Percentiles rank a stretch among this genome's conserved stretches.
phyloP scores from a whole-genome alignment of 2,797 vertebrate genomes.

The Pelobates cultripes region DNA sequence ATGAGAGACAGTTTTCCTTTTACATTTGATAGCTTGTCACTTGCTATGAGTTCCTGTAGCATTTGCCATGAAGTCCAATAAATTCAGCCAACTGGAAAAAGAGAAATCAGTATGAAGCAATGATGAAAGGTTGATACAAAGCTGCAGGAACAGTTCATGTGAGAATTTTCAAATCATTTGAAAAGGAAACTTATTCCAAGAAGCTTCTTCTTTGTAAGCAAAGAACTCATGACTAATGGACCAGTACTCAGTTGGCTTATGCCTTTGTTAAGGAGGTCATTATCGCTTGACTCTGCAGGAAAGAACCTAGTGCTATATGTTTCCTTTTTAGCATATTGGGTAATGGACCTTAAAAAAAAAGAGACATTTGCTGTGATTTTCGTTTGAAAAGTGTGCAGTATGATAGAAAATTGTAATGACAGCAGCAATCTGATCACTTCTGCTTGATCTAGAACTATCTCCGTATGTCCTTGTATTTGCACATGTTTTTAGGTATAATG shows the following conservation, averaged over 20 bases:
- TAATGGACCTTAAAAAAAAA: constrained; percentile 32
- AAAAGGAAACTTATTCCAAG: constrained; percentile 57
- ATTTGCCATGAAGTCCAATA: constrained; percentile 39
- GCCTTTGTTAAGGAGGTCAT: constrained; percentile 40
- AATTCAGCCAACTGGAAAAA: constrained; percentile 42
- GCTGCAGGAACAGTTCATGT: constrained; percentile 44
- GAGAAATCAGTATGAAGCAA: constrained; percentile 34
- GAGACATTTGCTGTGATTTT: constrained; percentile 14
- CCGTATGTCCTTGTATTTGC: background rate
- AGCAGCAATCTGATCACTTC: constrained; percentile 1
- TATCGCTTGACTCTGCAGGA: constrained; percentile 39
- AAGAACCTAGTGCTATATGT: constrained; percentile 20
- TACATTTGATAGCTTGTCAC: constrained; percentile 26
- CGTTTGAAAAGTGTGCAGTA: constrained; percentile 2
- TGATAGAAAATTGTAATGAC: constrained; percentile 18
- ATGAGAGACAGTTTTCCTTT: background rate
- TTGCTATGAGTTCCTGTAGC: constrained; percentile 23
- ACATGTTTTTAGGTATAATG: background rate
- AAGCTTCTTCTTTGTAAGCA: constrained; percentile 51
- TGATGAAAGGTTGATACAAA: constrained; percentile 34
- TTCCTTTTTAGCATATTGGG: constrained; percentile 11
- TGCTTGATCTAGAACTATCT: background rate
- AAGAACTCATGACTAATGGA: constrained; percentile 46
- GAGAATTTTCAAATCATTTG: constrained; percentile 41
- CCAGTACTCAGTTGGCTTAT: constrained; percentile 14